Evolutionary conservation across 2,888 invertebrate species (phyloP), one percentile per base, ranked within the genome.

Genomic region (Synergus gifuensis): DNA sequence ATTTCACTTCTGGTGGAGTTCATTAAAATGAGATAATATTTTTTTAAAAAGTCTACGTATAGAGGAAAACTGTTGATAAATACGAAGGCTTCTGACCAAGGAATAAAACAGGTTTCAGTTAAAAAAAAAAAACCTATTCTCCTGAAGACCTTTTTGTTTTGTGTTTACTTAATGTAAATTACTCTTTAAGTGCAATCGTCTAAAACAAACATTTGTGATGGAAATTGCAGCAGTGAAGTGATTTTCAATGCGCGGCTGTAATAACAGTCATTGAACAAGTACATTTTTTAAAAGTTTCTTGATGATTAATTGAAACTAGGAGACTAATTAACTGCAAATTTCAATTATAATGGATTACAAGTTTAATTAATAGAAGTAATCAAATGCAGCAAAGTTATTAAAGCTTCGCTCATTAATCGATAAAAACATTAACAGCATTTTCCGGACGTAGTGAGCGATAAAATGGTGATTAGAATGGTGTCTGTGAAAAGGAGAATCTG

Each of bases 401-500:
- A 63, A 63, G 12, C 28, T 63, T 11, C 63, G 28, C 36, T 63
- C 36, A 44, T 66, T 16, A 66, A 66, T 66, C 40, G 66, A 66
- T 66, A 44, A 54, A 36, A 73, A 73, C 22, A 36, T 54, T n/a
- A 40, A 54, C 28, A 66, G 4, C 0, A 66, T 42, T 40, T 64
- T 42, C 40, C 9, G 40, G n/a, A 42, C 1, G n/a, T 1, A 22
- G 60, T 60, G 69, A 44, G 67, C 14, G n/a, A 49, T 49, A 54
- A 54, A 73, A 54, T 49, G 22, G 28, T 73, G 22, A 49, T 49
- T 73, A 36, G 49, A 54, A n/a, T 73, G 36, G 69, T 54, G 36
- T 36, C 9, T 73, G 54, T 28, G 46, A 11, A n/a, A 46, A 12
- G 14, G 18, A 36, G n/a, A 54, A 54, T 49, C 36, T 69, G 2